Conservation (phyloP, 1,140 invertebrate genomes). For the Bathynomus jamesi region DNA sequence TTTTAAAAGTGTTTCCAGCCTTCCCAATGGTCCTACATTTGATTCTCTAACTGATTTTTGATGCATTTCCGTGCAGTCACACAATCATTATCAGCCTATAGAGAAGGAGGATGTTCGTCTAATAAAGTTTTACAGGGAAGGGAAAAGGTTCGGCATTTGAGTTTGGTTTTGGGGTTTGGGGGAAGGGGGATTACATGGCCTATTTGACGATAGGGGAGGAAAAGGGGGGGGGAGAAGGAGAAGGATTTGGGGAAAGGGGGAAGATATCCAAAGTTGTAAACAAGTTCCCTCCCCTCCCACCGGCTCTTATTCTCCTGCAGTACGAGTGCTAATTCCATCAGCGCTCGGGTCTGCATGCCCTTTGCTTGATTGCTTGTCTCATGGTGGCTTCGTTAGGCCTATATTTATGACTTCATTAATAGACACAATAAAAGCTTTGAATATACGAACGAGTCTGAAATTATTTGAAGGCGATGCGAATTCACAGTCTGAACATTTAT, state of each 20-base stretch:
- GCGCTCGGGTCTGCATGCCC: neutral
- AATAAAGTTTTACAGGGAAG: neutral
- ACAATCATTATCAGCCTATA: neutral
- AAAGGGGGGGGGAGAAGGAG: neutral
- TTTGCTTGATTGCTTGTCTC: conserved; percentile 1
- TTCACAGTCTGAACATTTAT: no score
- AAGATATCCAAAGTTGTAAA: neutral
- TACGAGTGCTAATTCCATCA: conserved; percentile 1
- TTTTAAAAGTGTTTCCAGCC: no score
- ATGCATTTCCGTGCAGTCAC: neutral
- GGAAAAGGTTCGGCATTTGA: neutral
- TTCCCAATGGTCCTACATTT: neutral
- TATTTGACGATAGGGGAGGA: neutral
- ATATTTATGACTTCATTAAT: no score
- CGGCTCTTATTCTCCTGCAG: neutral
- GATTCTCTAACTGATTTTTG: neutral
- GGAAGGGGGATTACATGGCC: neutral
- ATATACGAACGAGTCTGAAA: no score
- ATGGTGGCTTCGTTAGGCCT: neutral
- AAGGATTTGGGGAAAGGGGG: neutral
- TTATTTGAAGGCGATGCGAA: no score
- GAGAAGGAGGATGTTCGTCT: neutral
- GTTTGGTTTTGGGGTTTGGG: neutral
- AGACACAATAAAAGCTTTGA: no score
- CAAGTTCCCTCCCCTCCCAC: neutral